These are phyloP conservation scores for Hyposoter didymator DNA, from an alignment of 2,888 invertebrate species.

Conservation along the genomic window DNA sequence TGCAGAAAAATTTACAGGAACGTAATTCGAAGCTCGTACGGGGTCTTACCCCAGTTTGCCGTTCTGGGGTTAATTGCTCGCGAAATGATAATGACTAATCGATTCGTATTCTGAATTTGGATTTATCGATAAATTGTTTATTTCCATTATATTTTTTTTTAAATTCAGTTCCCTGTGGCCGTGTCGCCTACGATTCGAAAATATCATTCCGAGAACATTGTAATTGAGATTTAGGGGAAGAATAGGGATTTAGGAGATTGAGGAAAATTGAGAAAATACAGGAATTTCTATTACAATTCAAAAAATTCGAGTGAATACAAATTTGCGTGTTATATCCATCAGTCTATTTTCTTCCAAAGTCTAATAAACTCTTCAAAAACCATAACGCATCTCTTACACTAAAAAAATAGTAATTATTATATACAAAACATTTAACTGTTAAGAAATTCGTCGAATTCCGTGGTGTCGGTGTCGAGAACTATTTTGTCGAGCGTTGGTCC, in stretches of 20 bases:
- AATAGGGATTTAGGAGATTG: background rate
- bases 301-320: background rate
- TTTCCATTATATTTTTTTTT: background rate
- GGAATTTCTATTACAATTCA: background rate
- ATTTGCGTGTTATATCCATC: background rate
- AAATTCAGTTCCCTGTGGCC: background rate
- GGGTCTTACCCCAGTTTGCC: too few relatives aligned
- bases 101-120: background rate
- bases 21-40: too few relatives aligned
- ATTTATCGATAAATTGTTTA: background rate
- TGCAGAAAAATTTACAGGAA: too few relatives aligned
- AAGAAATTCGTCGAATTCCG: slow-evolving; percentile 88
- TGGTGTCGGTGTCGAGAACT: slow-evolving; percentile 86
- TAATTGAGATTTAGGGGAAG: background rate
- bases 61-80: background rate
- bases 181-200: too few relatives aligned
- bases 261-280: background rate
- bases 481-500: slow-evolving; percentile 88
- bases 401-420: slow-evolving; percentile 38
- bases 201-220: too few relatives aligned
- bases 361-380: slow-evolving; percentile 63
- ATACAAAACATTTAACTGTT: slow-evolving; percentile 80
- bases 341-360: slow-evolving; percentile 34
- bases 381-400: slow-evolving; percentile 58
- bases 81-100: too few relatives aligned